Conservation (phyloP, 2,888 invertebrate species). For the Creontiades dilutus region DNA sequence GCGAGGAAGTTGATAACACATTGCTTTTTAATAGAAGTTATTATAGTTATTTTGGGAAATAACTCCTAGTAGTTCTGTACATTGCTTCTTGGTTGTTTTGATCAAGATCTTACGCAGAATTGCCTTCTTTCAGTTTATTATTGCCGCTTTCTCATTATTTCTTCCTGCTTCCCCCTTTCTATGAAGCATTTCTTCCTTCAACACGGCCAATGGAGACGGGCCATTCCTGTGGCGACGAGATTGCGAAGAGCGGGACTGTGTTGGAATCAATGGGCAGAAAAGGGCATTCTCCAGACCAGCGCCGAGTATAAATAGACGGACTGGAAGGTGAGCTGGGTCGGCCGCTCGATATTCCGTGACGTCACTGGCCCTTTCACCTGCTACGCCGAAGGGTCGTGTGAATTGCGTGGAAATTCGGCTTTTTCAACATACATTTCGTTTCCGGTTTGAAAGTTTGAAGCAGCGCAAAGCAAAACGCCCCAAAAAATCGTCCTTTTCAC, state of each 20-base stretch:
- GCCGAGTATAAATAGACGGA: slow-evolving; percentile 29
- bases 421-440: background rate
- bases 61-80: too few species aligned
- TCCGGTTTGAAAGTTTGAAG: background rate
- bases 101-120: too few species aligned
- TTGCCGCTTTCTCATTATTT: background rate
- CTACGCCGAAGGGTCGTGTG: slow-evolving; percentile 20
- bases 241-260: background rate
- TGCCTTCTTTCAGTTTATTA: too few species aligned
- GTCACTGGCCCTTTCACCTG: slow-evolving; percentile 46
- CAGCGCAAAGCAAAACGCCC: too few species aligned
- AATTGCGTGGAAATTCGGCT: slow-evolving; percentile 30
- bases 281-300: slow-evolving; percentile 26
- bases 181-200: too few species aligned
- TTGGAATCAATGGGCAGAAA: slow-evolving; percentile 26
- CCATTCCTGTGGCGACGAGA: background rate
- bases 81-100: too few species aligned
- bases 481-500: too few species aligned
- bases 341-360: slow-evolving; percentile 43
- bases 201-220: background rate
- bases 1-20: too few species aligned
- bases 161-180: background rate
- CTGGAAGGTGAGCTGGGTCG: background rate
- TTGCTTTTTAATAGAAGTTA: too few species aligned
- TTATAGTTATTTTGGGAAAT: too few species aligned